These are phyloP conservation scores for Oryzias sinensis DNA, from an alignment of 2,797 vertebrate genomes.

Conservation along the genomic window DNA sequence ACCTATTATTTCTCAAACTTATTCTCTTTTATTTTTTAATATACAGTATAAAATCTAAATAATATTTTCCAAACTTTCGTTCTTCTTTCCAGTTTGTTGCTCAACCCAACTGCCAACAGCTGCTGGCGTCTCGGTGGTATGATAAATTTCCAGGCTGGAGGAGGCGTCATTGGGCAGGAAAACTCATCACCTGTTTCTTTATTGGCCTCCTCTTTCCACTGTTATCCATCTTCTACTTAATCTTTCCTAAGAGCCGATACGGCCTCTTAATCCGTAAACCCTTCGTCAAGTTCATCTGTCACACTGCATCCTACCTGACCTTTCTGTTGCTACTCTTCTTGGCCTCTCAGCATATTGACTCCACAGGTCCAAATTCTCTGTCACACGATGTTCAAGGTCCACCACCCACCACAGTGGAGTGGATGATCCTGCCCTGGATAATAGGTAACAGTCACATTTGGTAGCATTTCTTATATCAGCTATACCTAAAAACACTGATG, in stretches of 20 bases:
- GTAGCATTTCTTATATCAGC: too few species aligned
- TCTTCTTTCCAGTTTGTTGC: slow-evolving; percentile 88
- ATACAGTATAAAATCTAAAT: neutral
- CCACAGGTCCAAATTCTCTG: slow-evolving; percentile 74
- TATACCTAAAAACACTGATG: neutral
- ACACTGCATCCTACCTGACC: slow-evolving; percentile 96
- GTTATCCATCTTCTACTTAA: slow-evolving; percentile 91
- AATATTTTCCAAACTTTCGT: slow-evolving; percentile 7
- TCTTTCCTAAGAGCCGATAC: slow-evolving; percentile 89
- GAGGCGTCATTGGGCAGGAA: slow-evolving; percentile 93
- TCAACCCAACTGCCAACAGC: slow-evolving; percentile 97
- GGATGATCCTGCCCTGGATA: slow-evolving; percentile 99
- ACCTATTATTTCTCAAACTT: too few species aligned
- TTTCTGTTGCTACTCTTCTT: slow-evolving; percentile 94
- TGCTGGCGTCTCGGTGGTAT: slow-evolving; percentile 96
- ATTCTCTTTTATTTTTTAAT: too few species aligned
- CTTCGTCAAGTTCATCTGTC: slow-evolving; percentile 99
- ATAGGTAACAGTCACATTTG: slow-evolving; percentile 83
- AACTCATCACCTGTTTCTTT: slow-evolving; percentile 90
- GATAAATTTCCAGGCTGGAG: slow-evolving; percentile 97
- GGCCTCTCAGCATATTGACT: slow-evolving; percentile 91
- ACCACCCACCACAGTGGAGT: slow-evolving; percentile 89
- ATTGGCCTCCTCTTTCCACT: slow-evolving; percentile 93
- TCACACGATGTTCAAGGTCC: slow-evolving; percentile 84
- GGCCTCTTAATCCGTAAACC: slow-evolving; percentile 96